Conservation (phyloP, 2,113 vertebrate genomes). For the Empidonax traillii region DNA sequence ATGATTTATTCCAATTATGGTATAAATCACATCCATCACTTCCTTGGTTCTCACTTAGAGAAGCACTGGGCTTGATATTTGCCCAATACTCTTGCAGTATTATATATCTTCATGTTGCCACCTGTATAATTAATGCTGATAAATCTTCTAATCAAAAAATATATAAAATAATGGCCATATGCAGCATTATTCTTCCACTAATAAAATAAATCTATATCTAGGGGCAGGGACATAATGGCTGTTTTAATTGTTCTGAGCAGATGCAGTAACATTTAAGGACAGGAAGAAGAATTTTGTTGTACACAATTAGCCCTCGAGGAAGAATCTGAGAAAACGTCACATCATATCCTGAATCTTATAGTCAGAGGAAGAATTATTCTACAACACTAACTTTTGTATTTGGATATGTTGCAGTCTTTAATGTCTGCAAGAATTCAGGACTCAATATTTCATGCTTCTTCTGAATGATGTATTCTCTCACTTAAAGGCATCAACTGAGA, state of each 20-base stretch:
- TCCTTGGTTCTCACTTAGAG: neutral
- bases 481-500: neutral
- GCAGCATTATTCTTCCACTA: neutral
- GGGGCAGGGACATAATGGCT: neutral
- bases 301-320: neutral
- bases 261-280: neutral
- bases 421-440: neutral
- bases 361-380: neutral
- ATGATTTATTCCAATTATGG: neutral
- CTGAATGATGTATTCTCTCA: neutral
- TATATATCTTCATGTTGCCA: neutral
- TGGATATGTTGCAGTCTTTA: neutral
- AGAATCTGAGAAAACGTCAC: neutral
- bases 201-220: neutral
- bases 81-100: neutral
- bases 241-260: neutral
- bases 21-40: neutral
- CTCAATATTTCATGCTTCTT: neutral
- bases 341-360: neutral
- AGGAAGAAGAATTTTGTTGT: neutral
- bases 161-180: neutral
- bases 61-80: neutral
- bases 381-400: neutral
- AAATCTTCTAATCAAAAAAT: neutral
- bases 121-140: neutral